Conservation (phyloP, 64 coral and sea anemone species). For the Dendronephthya gigantea region DNA sequence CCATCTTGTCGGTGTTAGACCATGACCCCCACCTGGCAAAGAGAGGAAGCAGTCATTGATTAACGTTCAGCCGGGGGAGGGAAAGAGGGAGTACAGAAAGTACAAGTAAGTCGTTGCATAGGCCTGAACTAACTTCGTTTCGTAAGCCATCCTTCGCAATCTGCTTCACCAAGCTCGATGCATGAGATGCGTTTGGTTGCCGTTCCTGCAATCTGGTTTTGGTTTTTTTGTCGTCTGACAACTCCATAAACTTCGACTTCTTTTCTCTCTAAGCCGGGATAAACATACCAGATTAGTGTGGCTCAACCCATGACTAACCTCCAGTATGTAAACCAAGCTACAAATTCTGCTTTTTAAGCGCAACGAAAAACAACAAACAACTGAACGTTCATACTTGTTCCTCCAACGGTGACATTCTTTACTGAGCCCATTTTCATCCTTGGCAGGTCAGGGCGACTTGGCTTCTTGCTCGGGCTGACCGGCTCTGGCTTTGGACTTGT, state of each 20-base stretch:
- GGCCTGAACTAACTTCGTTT: constrained; percentile 54
- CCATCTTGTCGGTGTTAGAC: constrained; percentile 64
- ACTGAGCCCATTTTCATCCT: not conserved
- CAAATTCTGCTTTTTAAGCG: no score
- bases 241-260: constrained; percentile 75
- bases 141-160: constrained; percentile 88
- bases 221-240: constrained; percentile 12
- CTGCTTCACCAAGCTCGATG: constrained; percentile 62
- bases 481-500: not conserved
- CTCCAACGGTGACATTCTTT: not conserved
- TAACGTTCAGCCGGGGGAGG: not conserved
- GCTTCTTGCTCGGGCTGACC: not conserved
- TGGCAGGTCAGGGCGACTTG: not conserved
- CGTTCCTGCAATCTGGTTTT: constrained; percentile 34
- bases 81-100: not conserved
- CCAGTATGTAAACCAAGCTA: no score
- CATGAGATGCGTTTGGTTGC: constrained; percentile 64
- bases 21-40: constrained; percentile 39
- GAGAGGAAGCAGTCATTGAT: not conserved
- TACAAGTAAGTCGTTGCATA: no score
- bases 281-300: not conserved
- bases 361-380: no score
- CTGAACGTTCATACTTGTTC: not conserved
- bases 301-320: no score
- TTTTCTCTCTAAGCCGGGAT: constrained; percentile 19